Percentiles rank a stretch among this genome's conserved stretches.
Conservation (phyloP, 2,797 vertebrate species). For the Paramormyrops hopkinsi region DNA sequence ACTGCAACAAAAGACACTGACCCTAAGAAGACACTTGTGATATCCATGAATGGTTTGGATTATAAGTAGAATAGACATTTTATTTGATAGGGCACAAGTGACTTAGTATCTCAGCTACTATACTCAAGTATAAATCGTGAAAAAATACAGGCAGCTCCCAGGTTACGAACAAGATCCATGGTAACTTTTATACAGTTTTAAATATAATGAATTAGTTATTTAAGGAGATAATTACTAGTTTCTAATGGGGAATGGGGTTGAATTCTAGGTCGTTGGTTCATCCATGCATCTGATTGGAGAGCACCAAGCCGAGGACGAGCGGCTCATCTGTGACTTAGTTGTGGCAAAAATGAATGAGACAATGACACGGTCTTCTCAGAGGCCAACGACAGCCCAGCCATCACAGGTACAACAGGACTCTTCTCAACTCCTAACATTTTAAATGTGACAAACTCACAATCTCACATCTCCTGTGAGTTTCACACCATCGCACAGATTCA, state of each 20-base stretch:
- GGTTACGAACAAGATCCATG: neutral
- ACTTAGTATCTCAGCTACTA: neutral
- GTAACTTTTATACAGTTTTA: neutral
- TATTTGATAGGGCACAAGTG: neutral
- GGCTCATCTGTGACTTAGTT: slow-evolving; percentile 85
- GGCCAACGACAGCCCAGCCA: slow-evolving; percentile 76
- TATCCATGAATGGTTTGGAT: neutral
- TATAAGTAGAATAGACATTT: neutral
- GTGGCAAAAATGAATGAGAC: slow-evolving; percentile 84
- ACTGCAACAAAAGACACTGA: neutral
- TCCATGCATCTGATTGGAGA: slow-evolving; percentile 94
- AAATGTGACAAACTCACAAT: neutral
- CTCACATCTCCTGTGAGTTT: neutral
- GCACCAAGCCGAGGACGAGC: slow-evolving; percentile 86
- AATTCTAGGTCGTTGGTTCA: slow-evolving; percentile 82
- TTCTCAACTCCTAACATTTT: neutral
- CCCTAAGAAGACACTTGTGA: neutral
- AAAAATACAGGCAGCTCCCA: neutral
- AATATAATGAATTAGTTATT: neutral
- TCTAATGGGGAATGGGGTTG: neutral
- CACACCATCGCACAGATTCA: neutral
- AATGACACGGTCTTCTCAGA: slow-evolving; percentile 65
- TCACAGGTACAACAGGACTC: slow-evolving; percentile 69
- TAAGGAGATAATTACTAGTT: neutral
- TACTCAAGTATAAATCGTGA: neutral